Conservation (phyloP, 2,113 vertebrate species). For the Dissostichus mawsoni region DNA sequence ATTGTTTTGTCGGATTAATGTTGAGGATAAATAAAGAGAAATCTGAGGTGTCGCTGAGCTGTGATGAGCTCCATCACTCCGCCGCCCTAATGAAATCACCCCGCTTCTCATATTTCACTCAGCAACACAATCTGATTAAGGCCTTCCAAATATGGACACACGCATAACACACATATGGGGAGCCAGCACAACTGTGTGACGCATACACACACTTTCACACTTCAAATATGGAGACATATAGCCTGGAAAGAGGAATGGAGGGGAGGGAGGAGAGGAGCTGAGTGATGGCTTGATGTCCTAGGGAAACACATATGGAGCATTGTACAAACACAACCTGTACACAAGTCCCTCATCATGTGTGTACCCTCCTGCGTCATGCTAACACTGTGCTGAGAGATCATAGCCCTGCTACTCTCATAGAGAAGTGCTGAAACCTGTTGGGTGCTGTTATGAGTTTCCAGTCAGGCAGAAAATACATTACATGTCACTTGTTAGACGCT, state of each 20-base stretch:
- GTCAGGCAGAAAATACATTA: conserved; percentile 34
- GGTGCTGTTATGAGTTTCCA: conserved; percentile 8
- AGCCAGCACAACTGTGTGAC: conserved; percentile 25
- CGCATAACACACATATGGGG: conserved; percentile 17
- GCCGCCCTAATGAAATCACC: conserved; percentile 74
- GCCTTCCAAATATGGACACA: conserved; percentile 40
- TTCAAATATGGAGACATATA: conserved; percentile 63
- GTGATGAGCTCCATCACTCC: conserved; percentile 79
- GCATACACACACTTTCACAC: conserved; percentile 33
- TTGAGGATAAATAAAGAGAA: conserved; percentile 76
- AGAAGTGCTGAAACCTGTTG: background rate
- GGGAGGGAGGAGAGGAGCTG: conserved; percentile 24
- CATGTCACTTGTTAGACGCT: too few relatives aligned
- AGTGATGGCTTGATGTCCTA: conserved; percentile 28
- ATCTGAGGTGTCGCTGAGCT: conserved; percentile 59
- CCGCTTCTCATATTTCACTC: conserved; percentile 75
- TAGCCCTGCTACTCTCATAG: background rate
- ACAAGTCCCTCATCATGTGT: background rate
- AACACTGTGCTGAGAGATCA: background rate
- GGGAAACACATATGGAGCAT: conserved; percentile 40
- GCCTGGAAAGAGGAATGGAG: conserved; percentile 38
- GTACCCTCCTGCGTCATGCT: background rate
- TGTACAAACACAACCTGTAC: conserved; percentile 18
- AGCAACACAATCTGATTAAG: conserved; percentile 64
- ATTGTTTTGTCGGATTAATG: conserved; percentile 81